Evolutionary conservation across 2,797 vertebrate genomes (phyloP).

Genomic region (Catostomus latipinnis): DNA sequence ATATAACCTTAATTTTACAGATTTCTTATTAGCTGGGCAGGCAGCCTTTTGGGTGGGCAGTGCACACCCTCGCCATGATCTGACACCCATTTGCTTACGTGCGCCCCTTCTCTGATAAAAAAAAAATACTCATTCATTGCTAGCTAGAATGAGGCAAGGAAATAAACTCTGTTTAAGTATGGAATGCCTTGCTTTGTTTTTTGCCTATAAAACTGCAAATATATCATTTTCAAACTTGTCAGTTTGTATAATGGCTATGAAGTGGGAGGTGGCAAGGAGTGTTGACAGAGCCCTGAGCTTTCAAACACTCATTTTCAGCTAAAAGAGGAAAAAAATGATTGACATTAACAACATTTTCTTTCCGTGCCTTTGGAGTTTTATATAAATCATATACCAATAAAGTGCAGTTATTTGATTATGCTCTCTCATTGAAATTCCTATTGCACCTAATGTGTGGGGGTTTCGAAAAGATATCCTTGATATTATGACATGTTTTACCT

Average conservation of each 20-base stretch:
- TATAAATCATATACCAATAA: slow-evolving; percentile 62
- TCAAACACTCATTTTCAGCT: slow-evolving; percentile 48
- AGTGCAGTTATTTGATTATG: slow-evolving; percentile 53
- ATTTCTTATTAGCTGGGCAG: no score
- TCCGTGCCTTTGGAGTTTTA: slow-evolving; percentile 41
- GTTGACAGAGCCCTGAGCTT: slow-evolving; percentile 27
- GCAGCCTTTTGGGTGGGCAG: no score
- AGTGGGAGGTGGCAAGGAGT: slow-evolving; percentile 7
- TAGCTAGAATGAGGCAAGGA: slow-evolving; percentile 4
- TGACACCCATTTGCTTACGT: no score
- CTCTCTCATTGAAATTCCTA: slow-evolving; percentile 57
- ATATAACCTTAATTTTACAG: no score
- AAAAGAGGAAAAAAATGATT: slow-evolving; percentile 45
- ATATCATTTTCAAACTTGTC: slow-evolving; percentile 51
- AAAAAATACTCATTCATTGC: no score
- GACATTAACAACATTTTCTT: slow-evolving; percentile 52
- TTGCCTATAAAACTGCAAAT: slow-evolving; percentile 41
- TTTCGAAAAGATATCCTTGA: slow-evolving; percentile 44
- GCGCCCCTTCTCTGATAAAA: neutral
- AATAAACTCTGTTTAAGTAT: slow-evolving; percentile 62
- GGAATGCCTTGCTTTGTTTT: slow-evolving; percentile 57
- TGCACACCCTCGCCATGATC: no score
- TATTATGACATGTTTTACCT: slow-evolving; percentile 45
- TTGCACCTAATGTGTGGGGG: slow-evolving; percentile 44
- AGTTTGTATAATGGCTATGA: slow-evolving; percentile 48